Percentiles rank a stretch among this genome's conserved stretches.
These are phyloP conservation scores for Pteruthius melanotis DNA, from an alignment of 2,113 vertebrate species.

Conservation along the genomic window DNA sequence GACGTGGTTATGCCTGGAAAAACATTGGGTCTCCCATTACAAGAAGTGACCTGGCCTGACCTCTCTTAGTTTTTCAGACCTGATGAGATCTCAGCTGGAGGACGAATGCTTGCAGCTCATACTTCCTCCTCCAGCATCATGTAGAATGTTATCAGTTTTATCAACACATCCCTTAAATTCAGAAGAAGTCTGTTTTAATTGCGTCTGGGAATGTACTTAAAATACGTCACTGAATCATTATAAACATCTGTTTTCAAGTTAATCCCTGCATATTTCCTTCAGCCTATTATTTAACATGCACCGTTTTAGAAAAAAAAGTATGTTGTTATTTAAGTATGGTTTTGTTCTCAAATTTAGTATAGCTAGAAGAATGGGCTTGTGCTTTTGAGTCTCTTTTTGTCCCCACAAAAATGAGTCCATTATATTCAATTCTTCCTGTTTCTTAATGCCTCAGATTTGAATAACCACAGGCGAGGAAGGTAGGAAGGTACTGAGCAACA, in stretches of 20 bases:
- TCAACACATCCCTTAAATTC: conserved; percentile 50
- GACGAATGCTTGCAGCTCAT: conserved; percentile 3
- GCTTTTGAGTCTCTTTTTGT: neutral
- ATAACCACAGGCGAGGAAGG: neutral
- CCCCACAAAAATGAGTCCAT: neutral
- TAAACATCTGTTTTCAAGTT: conserved; percentile 54
- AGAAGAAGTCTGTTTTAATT: conserved; percentile 33
- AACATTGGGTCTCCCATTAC: neutral
- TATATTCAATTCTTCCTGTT: neutral
- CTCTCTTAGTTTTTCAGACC: neutral
- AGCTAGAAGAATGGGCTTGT: conserved; percentile 1
- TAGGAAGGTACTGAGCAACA: neutral
- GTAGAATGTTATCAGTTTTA: conserved; percentile 56
- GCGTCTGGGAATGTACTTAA: conserved; percentile 50
- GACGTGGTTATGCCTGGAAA: neutral
- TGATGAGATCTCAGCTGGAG: conserved; percentile 20
- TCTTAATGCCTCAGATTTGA: neutral
- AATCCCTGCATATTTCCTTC: conserved; percentile 13
- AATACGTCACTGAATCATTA: neutral
- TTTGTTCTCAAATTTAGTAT: conserved; percentile 23
- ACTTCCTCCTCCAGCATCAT: conserved; percentile 25
- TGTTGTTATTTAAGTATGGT: neutral
- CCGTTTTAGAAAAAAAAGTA: neutral
- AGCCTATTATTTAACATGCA: conserved; percentile 27
- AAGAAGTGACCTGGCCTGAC: neutral